Base-by-base conservation (phyloP, 30 jellyfish, hydroid and myxozoan genomes). In the Hydractinia echinata region DNA sequence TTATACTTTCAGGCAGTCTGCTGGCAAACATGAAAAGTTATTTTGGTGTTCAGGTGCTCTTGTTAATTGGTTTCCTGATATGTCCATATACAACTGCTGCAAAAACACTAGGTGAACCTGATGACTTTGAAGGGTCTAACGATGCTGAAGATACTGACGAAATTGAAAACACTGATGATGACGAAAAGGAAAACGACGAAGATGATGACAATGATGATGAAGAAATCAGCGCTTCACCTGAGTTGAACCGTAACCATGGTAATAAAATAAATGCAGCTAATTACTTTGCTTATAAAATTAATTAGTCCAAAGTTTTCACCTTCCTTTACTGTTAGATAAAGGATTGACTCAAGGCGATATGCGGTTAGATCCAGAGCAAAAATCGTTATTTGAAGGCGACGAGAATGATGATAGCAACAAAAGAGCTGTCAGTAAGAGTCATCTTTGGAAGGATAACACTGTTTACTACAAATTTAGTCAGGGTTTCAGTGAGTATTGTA, bases 401-500 rank as follows among this genome's bases (percentile, higher is more conserved):
- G 6, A 53, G 39, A 56, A 1, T 6, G 51, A 54, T 19, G 55
- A 79, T 53, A 55, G 16, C 11, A 77, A 77, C 39, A 79, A 79
- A 6, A 79, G 80, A 16, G 85, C 85, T 5, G 11, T 79, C 15
- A 77, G 80, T 51, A 74, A 74, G 54, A 56, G 60, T 10, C 55
- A 20, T 18, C 79, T 77, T 50, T 77, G 85, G 85, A 56, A 77
- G 30, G 61, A 77, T 14, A 77, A 77, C 54, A 77, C 85, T 54
- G 53, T 77, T 16, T 77, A 77, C 60, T 77, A 77, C 82, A 77
- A 77, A 54, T 53, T 77, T 55, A 79, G 60, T 77, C 18, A 56
- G 16, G 81, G 56, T 54, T 77, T 77, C 79, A 54, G 85, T 77
- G 60, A 77, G 85, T 20, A 68, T 11, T n/a, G 44, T 2, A 30